Percentiles rank a stretch among this genome's conserved stretches.
Conservation (phyloP, 1,140 invertebrate genomes). For the Drosophila santomea region DNA sequence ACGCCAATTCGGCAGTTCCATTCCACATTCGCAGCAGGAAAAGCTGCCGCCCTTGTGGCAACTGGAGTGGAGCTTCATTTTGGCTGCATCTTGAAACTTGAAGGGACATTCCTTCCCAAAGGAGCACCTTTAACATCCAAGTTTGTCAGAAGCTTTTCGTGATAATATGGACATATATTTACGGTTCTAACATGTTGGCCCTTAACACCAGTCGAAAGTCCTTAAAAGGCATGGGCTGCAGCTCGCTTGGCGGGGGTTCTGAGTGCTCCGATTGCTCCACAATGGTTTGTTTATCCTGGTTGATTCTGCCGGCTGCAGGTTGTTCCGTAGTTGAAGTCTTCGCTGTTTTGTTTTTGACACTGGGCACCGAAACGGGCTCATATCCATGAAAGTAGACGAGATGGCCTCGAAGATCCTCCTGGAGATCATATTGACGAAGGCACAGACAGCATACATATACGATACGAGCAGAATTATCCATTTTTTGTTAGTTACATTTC, state of each 20-base stretch:
- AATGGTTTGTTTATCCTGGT: slow-evolving; percentile 3
- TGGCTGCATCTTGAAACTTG: slow-evolving; percentile 85
- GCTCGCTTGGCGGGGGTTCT: slow-evolving; percentile 19
- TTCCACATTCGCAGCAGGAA: slow-evolving; percentile 86
- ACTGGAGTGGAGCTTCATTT: slow-evolving; percentile 85
- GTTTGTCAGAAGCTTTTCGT: not conserved
- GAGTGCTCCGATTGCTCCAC: not conserved
- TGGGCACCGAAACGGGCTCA: slow-evolving; percentile 19
- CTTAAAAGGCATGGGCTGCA: slow-evolving; percentile 73
- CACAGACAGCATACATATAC: slow-evolving; percentile 86
- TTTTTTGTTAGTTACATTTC: not conserved
- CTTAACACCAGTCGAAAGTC: slow-evolving; percentile 71
- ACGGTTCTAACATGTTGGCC: slow-evolving; percentile 54
- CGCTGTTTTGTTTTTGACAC: slow-evolving; percentile 7
- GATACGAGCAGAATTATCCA: slow-evolving; percentile 53
- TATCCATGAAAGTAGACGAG: slow-evolving; percentile 85
- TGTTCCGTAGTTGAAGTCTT: slow-evolving; percentile 16
- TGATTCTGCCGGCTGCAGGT: not conserved
- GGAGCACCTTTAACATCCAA: slow-evolving; percentile 83
- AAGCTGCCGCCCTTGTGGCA: slow-evolving; percentile 85
- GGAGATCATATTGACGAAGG: slow-evolving; percentile 85
- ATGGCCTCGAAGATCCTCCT: slow-evolving; percentile 85
- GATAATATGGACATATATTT: slow-evolving; percentile 5
- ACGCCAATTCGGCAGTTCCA: slow-evolving; percentile 87
- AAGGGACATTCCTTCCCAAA: slow-evolving; percentile 85